A percentile compares a stretch with the other conserved stretches of the same genome.
Conservation (phyloP, 2,113 vertebrate genomes). For the Apus apus region DNA sequence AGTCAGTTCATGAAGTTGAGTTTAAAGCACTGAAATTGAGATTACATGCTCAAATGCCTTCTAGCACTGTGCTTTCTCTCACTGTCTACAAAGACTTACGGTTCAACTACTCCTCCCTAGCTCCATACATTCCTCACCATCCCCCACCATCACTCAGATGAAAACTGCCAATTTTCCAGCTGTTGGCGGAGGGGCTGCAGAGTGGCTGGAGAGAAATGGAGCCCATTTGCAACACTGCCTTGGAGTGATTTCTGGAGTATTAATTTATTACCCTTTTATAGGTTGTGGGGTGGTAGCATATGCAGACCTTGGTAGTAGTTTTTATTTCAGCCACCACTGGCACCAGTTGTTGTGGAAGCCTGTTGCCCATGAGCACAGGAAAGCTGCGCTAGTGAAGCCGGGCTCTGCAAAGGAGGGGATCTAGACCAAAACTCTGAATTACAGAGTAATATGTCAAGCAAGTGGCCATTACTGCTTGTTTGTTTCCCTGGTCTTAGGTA, state of each 20-base stretch:
- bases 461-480: neutral
- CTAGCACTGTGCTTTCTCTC: neutral
- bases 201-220: rapidly evolving
- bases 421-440: neutral
- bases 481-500: neutral
- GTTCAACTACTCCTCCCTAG: neutral
- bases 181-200: neutral
- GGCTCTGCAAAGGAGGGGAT: neutral
- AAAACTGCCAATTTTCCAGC: neutral
- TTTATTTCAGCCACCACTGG: neutral
- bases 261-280: neutral
- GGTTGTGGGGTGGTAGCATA: rapidly evolving
- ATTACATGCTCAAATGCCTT: neutral
- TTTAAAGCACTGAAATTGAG: neutral
- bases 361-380: neutral
- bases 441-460: neutral
- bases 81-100: neutral
- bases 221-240: rapidly evolving
- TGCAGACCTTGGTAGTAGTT: neutral
- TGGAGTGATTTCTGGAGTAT: neutral
- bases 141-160: too few species aligned
- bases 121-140: neutral
- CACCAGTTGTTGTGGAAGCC: neutral
- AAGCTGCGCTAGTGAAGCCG: rapidly evolving
- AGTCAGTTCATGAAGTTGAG: neutral